Percentiles rank a stretch among this genome's conserved stretches.
Conservation (phyloP, 2,888 invertebrate genomes). For the Coelopa pilipes region DNA sequence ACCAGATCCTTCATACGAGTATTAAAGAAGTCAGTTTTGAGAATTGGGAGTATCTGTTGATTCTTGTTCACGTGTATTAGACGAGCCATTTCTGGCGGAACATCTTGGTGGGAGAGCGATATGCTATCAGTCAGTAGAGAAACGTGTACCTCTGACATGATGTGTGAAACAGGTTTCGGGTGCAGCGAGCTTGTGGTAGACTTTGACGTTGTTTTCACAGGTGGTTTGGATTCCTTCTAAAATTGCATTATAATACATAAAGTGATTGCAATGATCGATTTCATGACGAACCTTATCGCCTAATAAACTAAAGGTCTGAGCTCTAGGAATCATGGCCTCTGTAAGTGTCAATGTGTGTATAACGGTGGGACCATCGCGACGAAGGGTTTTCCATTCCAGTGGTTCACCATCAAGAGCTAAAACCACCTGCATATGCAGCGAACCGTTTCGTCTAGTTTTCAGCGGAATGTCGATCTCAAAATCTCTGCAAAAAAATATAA, state of each 20-base stretch:
- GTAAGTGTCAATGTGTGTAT: conserved; percentile 76
- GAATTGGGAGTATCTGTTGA: conserved; percentile 81
- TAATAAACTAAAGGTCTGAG: conserved; percentile 78
- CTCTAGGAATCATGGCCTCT: conserved; percentile 79
- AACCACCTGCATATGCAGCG: conserved; percentile 81
- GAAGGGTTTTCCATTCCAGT: conserved; percentile 71
- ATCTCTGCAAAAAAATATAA: conserved; percentile 66
- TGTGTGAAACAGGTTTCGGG: conserved; percentile 72
- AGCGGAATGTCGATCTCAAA: conserved; percentile 75
- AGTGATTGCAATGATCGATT: neutral
- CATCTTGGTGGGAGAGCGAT: conserved; percentile 73
- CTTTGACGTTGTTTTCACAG: neutral
- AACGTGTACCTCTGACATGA: conserved; percentile 77
- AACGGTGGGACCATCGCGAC: conserved; percentile 72
- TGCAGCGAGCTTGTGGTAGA: neutral
- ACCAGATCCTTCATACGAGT: conserved; percentile 81
- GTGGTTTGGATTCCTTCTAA: neutral
- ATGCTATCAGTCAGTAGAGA: conserved; percentile 82
- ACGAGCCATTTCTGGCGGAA: conserved; percentile 77
- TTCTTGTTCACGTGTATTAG: conserved; percentile 73
- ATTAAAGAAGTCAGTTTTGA: conserved; percentile 85
- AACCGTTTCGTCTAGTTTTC: conserved; percentile 85
- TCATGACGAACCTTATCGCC: conserved; percentile 65
- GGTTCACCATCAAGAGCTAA: conserved; percentile 72
- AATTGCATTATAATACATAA: neutral